Conservation (phyloP, 2,113 vertebrate genomes). For the Oreochromis niloticus region DNA sequence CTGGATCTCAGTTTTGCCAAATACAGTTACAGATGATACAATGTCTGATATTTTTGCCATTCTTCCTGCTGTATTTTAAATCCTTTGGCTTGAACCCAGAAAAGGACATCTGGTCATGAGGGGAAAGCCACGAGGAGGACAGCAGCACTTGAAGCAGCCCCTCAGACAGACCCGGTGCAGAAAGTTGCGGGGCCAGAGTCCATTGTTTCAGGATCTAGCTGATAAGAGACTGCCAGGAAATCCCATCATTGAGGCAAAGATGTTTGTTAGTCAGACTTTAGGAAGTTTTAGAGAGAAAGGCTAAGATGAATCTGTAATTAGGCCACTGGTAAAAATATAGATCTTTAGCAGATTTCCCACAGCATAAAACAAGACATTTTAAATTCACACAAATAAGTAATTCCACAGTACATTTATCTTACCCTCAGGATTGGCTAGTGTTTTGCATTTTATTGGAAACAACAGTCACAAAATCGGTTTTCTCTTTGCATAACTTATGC, state of each 20-base stretch:
- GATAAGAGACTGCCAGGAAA: slow-evolving; percentile 75
- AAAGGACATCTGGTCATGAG: slow-evolving; percentile 57
- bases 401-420: background rate
- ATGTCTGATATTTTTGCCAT: background rate
- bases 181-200: slow-evolving; percentile 34
- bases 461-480: background rate
- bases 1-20: background rate
- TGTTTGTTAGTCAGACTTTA: slow-evolving; percentile 31
- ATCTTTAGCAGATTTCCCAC: background rate
- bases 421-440: background rate
- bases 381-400: background rate
- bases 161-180: background rate
- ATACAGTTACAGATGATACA: background rate
- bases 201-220: slow-evolving; percentile 70
- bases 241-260: slow-evolving; percentile 68
- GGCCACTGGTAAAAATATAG: background rate
- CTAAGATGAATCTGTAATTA: background rate
- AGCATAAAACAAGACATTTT: background rate
- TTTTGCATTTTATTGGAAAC: background rate
- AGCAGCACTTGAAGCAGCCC: background rate
- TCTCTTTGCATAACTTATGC: background rate
- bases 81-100: slow-evolving; percentile 30
- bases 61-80: slow-evolving; percentile 12
- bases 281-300: slow-evolving; percentile 25
- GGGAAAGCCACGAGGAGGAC: slow-evolving; percentile 13